Percentiles rank a stretch among this genome's conserved stretches.
phyloP scores from a whole-genome alignment of 2,888 invertebrate species.

The Perdita meconis region DNA sequence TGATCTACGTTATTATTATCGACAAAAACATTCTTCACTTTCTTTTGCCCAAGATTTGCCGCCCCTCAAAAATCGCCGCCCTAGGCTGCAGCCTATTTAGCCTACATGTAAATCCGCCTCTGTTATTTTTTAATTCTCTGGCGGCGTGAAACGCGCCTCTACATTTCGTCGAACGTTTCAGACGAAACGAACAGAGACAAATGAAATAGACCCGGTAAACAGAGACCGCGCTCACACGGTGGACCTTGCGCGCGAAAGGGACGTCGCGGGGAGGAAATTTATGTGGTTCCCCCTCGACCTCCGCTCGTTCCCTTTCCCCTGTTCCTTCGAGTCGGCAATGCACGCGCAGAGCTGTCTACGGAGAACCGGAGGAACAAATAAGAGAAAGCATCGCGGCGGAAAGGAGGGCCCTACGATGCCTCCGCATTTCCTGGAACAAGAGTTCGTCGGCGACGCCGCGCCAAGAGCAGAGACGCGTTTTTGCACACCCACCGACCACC shows the following conservation, averaged over 20 bases:
- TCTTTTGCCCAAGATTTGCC: no score
- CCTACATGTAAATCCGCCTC: no score
- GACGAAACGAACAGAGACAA: neutral
- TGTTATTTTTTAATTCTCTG: no score
- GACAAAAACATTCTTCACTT: no score
- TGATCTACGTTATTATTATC: no score
- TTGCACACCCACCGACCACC: conserved; percentile 69
- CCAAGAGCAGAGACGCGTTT: conserved; percentile 76
- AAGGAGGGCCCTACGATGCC: conserved; percentile 62
- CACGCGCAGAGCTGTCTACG: conserved; percentile 37
- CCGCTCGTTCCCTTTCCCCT: no score
- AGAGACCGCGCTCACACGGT: conserved; percentile 23
- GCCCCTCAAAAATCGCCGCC: no score
- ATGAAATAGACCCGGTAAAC: conserved; percentile 30
- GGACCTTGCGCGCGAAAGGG: conserved; percentile 33
- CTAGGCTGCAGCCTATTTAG: no score
- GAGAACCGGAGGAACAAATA: conserved; percentile 64
- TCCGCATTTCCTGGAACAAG: conserved; percentile 78
- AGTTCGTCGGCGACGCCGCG: conserved; percentile 69
- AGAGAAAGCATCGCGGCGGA: conserved; percentile 60
- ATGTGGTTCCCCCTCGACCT: conserved; percentile 35
- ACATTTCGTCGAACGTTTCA: no score
- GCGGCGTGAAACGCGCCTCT: no score
- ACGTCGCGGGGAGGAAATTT: conserved; percentile 43
- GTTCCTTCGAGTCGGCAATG: conserved; percentile 16